Conservation (phyloP, 2,888 invertebrate genomes). For the Spodoptera picta region DNA sequence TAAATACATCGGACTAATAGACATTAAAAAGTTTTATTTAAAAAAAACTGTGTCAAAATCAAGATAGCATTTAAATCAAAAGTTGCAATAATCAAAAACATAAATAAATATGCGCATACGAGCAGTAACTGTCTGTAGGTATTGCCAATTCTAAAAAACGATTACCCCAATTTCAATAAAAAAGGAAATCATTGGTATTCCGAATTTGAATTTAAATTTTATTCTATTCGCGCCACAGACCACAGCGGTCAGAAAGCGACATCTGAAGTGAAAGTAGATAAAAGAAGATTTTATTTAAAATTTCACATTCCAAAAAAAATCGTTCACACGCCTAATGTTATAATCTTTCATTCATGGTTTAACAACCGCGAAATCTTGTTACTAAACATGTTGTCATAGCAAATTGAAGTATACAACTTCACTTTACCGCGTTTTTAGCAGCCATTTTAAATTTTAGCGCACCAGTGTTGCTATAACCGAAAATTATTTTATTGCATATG, state of each 20-base stretch:
- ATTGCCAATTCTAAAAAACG: slow-evolving; percentile 41
- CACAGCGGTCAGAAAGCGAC: slow-evolving; percentile 74
- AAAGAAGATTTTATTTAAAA: slow-evolving; percentile 47
- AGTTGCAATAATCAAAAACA: slow-evolving; percentile 3
- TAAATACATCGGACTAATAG: no score
- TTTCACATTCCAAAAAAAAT: slow-evolving; percentile 71
- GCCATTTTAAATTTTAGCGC: slow-evolving; percentile 37
- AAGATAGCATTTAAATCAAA: neutral
- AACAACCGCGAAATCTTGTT: slow-evolving; percentile 73
- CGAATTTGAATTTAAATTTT: slow-evolving; percentile 62
- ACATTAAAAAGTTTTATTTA: no score
- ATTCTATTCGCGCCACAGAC: slow-evolving; percentile 56
- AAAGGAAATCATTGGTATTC: slow-evolving; percentile 59
- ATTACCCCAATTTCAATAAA: slow-evolving; percentile 46
- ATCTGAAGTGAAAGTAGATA: slow-evolving; percentile 75
- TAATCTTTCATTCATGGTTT: slow-evolving; percentile 70
- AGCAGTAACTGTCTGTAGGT: slow-evolving; percentile 1
- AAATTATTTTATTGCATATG: slow-evolving; percentile 34
- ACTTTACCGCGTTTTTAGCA: slow-evolving; percentile 26
- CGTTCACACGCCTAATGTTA: slow-evolving; percentile 78
- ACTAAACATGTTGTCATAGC: slow-evolving; percentile 71
- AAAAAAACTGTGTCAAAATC: slow-evolving; percentile 17
- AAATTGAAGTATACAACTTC: slow-evolving; percentile 54
- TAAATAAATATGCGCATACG: neutral
- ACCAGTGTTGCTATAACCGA: slow-evolving; percentile 13